Conservation (phyloP, 2,797 vertebrate genomes). For the Triplophysa yarkandensis region DNA sequence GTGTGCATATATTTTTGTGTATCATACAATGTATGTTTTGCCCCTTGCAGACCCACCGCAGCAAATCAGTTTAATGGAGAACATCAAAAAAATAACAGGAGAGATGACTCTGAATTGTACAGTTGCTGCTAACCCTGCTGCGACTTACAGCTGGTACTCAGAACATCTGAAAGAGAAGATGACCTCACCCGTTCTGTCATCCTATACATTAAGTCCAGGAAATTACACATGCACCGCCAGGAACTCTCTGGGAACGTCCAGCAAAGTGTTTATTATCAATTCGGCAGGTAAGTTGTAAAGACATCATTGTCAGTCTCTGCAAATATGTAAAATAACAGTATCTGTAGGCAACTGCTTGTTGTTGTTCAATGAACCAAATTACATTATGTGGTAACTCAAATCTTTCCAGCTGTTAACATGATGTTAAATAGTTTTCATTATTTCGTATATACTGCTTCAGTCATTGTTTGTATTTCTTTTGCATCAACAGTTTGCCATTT, state of each 20-base stretch:
- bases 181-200: neutral
- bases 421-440: too few species aligned
- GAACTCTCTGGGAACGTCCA: constrained; percentile 18
- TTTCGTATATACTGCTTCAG: too few species aligned
- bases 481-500: constrained; percentile 19
- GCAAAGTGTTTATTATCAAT: constrained; percentile 38
- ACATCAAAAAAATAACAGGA: neutral
- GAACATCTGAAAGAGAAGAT: neutral
- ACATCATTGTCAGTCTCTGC: neutral
- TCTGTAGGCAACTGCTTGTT: too few species aligned
- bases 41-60: constrained; percentile 35
- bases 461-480: neutral
- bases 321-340: too few species aligned
- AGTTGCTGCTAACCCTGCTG: constrained; percentile 38
- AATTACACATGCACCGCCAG: constrained; percentile 45
- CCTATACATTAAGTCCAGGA: constrained; percentile 25
- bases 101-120: constrained; percentile 21
- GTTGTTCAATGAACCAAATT: too few species aligned
- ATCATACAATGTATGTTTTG: too few species aligned
- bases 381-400: neutral
- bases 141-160: constrained; percentile 37
- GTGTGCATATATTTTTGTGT: too few species aligned
- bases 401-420: neutral
- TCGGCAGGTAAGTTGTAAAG: constrained; percentile 17
- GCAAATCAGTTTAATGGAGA: constrained; percentile 24